These are phyloP conservation scores for Siniperca undulata DNA, from an alignment of 2,797 vertebrate species.

Conservation along the genomic window DNA sequence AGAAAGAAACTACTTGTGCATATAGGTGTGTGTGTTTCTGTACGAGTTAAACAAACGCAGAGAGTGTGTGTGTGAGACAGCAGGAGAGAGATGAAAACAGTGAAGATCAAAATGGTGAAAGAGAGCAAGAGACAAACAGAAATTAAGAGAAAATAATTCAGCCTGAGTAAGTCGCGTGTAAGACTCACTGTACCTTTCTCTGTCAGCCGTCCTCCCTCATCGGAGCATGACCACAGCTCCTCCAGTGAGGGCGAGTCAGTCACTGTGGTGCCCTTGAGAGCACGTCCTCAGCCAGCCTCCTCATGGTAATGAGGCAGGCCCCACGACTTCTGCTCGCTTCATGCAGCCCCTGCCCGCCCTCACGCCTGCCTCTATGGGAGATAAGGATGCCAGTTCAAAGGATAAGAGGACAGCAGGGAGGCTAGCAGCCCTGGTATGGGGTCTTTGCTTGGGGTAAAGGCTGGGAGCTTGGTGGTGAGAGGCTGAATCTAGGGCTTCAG, in stretches of 20 bases:
- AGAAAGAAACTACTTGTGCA: constrained; percentile 19
- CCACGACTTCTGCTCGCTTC: constrained; percentile 42
- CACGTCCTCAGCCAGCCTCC: constrained; percentile 58
- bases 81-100: constrained; percentile 12
- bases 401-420: constrained; percentile 35
- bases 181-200: constrained; percentile 29
- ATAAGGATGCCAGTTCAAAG: constrained; percentile 67
- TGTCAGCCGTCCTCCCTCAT: constrained; percentile 46
- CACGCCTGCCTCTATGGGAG: constrained; percentile 60
- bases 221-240: constrained; percentile 64
- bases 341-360: constrained; percentile 58
- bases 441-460: constrained; percentile 33
- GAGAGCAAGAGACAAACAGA: neutral
- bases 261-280: constrained; percentile 78
- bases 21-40: constrained; percentile 13
- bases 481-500: constrained; percentile 22
- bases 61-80: constrained; percentile 19
- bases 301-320: constrained; percentile 75
- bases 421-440: constrained; percentile 23
- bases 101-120: neutral
- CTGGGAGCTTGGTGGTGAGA: constrained; percentile 11
- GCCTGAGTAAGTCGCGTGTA: constrained; percentile 10
- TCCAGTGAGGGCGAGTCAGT: constrained; percentile 55
- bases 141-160: constrained; percentile 24
- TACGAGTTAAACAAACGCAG: constrained; percentile 13